phyloP scores from a whole-genome alignment of 1,140 invertebrate genomes.

The Anastrepha ludens region DNA sequence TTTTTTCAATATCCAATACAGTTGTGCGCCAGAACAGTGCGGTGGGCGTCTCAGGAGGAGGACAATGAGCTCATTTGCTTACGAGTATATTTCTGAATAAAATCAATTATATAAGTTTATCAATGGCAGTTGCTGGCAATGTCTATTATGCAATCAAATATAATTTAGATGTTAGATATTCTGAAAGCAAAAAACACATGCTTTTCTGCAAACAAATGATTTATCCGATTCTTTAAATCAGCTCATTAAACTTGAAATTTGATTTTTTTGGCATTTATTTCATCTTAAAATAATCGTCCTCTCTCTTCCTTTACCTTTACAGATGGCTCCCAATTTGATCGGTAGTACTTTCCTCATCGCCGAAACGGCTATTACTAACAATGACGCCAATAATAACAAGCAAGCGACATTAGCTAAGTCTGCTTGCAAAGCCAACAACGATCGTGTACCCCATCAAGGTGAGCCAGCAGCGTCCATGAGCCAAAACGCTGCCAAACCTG shows the following conservation, averaged over 20 bases:
- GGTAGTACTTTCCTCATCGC: conserved; percentile 72
- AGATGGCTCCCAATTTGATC: conserved; percentile 73
- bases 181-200: background rate
- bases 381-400: conserved; percentile 63
- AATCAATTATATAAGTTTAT: background rate
- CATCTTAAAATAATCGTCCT: background rate
- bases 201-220: background rate
- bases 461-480: conserved; percentile 14
- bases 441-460: conserved; percentile 50
- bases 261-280: background rate
- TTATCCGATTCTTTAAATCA: background rate
- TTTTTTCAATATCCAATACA: background rate
- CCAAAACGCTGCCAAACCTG: conserved; percentile 32
- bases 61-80: background rate
- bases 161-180: background rate
- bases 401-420: conserved; percentile 40
- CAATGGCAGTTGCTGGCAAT: background rate
- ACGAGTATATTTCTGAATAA: background rate
- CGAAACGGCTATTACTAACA: conserved; percentile 69
- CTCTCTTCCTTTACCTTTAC: conserved; percentile 31
- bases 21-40: background rate
- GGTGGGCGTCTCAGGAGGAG: background rate
- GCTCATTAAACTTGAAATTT: background rate
- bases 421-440: conserved; percentile 55
- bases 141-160: background rate